Evolutionary conservation across 2,113 vertebrate species (phyloP).

Genomic region (Paramormyrops kingsleyae): DNA sequence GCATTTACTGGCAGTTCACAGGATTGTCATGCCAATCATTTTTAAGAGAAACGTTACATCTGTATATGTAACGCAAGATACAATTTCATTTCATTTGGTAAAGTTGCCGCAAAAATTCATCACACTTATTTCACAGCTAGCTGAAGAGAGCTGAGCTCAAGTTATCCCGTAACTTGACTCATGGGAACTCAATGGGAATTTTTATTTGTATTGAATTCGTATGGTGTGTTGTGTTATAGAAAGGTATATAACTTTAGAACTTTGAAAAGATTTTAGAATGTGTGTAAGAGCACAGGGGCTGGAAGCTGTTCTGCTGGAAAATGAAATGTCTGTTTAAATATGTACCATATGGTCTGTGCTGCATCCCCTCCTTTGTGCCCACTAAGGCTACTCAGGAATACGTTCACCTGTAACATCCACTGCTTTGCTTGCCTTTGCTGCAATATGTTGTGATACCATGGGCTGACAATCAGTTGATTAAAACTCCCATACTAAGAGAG

Average conservation of each 20-base stretch:
- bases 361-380: background rate
- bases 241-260: background rate
- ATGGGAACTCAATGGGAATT: background rate
- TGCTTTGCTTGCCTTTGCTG: background rate
- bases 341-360: background rate
- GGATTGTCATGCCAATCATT: background rate
- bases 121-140: background rate
- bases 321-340: slow-evolving; percentile 1
- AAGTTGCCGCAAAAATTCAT: background rate
- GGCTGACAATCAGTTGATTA: background rate
- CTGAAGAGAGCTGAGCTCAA: background rate
- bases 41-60: background rate
- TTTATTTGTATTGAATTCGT: background rate
- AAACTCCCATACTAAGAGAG: background rate
- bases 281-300: background rate
- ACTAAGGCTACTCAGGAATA: background rate
- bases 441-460: background rate
- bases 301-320: background rate
- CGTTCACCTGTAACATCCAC: background rate
- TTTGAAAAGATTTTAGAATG: background rate
- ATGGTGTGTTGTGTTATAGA: background rate
- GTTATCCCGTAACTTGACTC: background rate
- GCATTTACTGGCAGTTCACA: background rate
- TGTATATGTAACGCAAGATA: background rate
- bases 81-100: background rate